Percentiles rank a stretch among this genome's conserved stretches.
Conservation (phyloP, 2,113 vertebrate genomes). For the Elgaria multicarinata region DNA sequence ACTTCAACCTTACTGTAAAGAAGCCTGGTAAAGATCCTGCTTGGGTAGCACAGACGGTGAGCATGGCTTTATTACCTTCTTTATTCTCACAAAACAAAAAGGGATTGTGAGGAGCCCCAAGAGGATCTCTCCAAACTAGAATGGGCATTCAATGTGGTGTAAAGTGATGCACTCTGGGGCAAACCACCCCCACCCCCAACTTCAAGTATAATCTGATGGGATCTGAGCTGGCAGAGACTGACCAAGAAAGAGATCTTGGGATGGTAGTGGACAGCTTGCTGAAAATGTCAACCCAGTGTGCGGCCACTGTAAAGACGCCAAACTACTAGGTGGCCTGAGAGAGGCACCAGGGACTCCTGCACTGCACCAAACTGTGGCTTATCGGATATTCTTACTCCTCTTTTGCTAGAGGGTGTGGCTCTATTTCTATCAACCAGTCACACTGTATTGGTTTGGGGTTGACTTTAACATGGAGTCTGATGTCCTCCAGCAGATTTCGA, state of each 20-base stretch:
- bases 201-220: too few species aligned
- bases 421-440: not conserved
- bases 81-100: not conserved
- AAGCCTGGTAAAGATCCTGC: slow-evolving; percentile 67
- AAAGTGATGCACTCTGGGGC: too few species aligned
- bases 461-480: not conserved
- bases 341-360: not conserved
- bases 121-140: too few species aligned
- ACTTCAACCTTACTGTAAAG: slow-evolving; percentile 75
- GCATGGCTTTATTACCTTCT: slow-evolving; percentile 30
- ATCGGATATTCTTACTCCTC: not conserved
- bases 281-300: too few species aligned
- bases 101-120: too few species aligned
- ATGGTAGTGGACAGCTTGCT: too few species aligned
- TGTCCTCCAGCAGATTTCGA: slow-evolving; percentile 66
- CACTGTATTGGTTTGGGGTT: not conserved
- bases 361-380: not conserved
- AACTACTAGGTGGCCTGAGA: not conserved
- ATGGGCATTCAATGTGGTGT: too few species aligned
- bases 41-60: slow-evolving; percentile 75
- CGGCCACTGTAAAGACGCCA: too few species aligned
- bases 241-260: too few species aligned
- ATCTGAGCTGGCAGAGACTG: too few species aligned
- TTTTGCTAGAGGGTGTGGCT: not conserved
- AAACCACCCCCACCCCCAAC: too few species aligned